Evolutionary conservation across 2,113 vertebrate genomes (phyloP).

Genomic region (Choloepus hoffmanni): DNA sequence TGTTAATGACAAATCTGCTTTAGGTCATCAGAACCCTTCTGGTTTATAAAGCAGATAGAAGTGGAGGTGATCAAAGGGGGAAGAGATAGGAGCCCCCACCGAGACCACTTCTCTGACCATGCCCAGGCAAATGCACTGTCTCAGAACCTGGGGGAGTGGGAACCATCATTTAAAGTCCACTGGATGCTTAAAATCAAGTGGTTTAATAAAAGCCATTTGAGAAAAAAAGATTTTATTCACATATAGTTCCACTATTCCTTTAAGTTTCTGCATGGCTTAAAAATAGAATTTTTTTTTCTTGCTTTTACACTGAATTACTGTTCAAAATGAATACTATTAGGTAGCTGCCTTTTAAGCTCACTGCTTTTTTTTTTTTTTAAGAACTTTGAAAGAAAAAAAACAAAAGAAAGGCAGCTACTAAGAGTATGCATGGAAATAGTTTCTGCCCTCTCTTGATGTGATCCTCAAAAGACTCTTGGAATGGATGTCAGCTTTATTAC

Average conservation of each 20-base stretch:
- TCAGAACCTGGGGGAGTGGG: not conserved
- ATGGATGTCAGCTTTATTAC: rapidly evolving
- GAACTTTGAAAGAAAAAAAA: not conserved
- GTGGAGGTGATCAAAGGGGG: no score
- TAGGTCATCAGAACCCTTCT: not conserved
- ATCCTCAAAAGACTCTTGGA: not conserved
- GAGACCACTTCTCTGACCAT: rapidly evolving
- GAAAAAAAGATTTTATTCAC: not conserved
- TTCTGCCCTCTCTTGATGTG: not conserved
- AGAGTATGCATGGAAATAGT: rapidly evolving
- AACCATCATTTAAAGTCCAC: not conserved
- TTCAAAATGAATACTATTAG: not conserved
- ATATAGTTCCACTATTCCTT: not conserved
- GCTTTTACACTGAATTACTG: not conserved
- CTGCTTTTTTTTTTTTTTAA: not conserved
- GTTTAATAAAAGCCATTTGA: not conserved
- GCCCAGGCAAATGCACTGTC: rapidly evolving
- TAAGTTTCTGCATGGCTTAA: constrained; percentile 5
- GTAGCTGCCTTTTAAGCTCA: not conserved
- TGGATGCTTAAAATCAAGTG: not conserved
- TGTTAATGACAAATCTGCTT: not conserved
- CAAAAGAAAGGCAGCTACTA: not conserved
- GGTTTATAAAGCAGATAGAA: not conserved
- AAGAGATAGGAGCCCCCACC: no score
- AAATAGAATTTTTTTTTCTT: not conserved